Evolutionary conservation across 1,140 invertebrate species (phyloP).

Genomic region (honey bee (Apis mellifera)): DNA sequence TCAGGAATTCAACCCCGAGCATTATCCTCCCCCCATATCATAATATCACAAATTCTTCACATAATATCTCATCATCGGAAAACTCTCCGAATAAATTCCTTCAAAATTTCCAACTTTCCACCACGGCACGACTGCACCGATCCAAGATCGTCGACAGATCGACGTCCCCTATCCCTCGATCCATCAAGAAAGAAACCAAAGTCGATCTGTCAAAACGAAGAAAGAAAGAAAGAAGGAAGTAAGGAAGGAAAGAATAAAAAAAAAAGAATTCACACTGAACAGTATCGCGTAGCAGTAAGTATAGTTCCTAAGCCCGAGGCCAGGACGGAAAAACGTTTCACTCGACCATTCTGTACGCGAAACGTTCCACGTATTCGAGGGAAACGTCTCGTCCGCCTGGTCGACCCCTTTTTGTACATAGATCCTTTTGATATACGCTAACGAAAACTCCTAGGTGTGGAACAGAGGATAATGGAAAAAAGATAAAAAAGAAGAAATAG

Average conservation of each 20-base stretch:
- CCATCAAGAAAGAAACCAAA: background rate
- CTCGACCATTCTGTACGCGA: background rate
- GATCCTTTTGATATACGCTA: slow-evolving; percentile 76
- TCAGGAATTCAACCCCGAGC: too few relatives aligned
- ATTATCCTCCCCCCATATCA: too few relatives aligned
- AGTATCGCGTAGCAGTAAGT: slow-evolving; percentile 74
- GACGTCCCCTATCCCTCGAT: background rate
- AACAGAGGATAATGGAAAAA: slow-evolving; percentile 18
- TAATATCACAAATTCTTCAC: too few relatives aligned
- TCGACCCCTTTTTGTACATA: slow-evolving; percentile 72
- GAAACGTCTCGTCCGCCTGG: slow-evolving; percentile 9
- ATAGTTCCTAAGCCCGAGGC: slow-evolving; percentile 75
- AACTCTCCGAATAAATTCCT: too few relatives aligned
- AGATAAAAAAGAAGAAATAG: slow-evolving; percentile 41
- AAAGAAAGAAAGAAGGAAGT: background rate
- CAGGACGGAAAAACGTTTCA: background rate
- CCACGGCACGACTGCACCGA: background rate
- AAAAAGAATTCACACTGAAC: slow-evolving; percentile 48
- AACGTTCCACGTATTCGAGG: background rate
- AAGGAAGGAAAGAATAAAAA: background rate
- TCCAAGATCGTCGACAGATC: background rate
- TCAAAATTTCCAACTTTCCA: background rate
- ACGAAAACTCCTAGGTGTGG: slow-evolving; percentile 66
- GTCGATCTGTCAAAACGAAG: background rate
- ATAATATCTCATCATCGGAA: too few relatives aligned